These are phyloP conservation scores for Echiichthys vipera DNA, from an alignment of 2,797 vertebrate species.

Conservation along the genomic window DNA sequence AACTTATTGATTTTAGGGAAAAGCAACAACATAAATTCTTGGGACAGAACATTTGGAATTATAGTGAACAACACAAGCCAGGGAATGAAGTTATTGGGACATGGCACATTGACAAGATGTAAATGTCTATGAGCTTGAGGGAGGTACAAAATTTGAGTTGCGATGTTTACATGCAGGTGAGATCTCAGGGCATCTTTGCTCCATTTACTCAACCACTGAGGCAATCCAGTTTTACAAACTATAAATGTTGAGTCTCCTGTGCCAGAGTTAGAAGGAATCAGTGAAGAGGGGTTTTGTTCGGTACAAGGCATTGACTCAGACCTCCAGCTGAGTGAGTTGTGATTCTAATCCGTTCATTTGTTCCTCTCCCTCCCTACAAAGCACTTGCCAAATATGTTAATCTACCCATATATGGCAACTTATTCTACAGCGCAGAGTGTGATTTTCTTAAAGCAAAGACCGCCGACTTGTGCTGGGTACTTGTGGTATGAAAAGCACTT, in stretches of 20 bases:
- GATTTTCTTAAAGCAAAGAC: slow-evolving; percentile 24
- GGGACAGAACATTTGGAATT: slow-evolving; percentile 6
- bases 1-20: slow-evolving; percentile 36
- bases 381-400: slow-evolving; percentile 59
- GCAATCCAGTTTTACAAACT: slow-evolving; percentile 55
- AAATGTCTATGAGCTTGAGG: slow-evolving; percentile 23
- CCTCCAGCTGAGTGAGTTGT: slow-evolving; percentile 64
- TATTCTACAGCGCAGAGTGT: slow-evolving; percentile 7
- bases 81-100: slow-evolving; percentile 7
- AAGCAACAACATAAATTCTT: slow-evolving; percentile 1
- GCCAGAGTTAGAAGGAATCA: slow-evolving; percentile 47
- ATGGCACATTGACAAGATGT: slow-evolving; percentile 19
- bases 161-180: slow-evolving; percentile 47
- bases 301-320: slow-evolving; percentile 54
- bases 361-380: slow-evolving; percentile 37
- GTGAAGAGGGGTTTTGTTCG: slow-evolving; percentile 51
- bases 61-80: not conserved
- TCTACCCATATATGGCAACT: slow-evolving; percentile 43
- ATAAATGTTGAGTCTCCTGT: slow-evolving; percentile 48
- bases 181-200: slow-evolving; percentile 47
- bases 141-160: slow-evolving; percentile 22
- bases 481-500: not conserved
- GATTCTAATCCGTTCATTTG: slow-evolving; percentile 68
- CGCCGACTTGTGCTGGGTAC: not conserved
- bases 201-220: slow-evolving; percentile 44